Conservation (phyloP, 2,113 vertebrate species). For the Esox niger region DNA sequence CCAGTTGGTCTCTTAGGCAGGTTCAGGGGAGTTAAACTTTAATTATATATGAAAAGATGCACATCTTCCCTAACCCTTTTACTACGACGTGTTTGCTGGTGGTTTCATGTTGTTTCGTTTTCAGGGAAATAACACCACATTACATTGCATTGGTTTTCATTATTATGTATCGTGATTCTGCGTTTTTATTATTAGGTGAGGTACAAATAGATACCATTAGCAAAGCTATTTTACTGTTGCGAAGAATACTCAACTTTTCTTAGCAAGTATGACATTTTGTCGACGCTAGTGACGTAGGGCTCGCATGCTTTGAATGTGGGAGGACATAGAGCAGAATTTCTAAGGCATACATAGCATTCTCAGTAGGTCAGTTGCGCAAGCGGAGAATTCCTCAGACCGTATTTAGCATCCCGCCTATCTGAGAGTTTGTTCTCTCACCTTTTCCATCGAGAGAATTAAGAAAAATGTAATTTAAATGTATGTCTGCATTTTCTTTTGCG, state of each 20-base stretch:
- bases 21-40: too few species aligned
- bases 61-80: too few species aligned
- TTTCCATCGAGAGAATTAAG: constrained; percentile 15
- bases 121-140: too few species aligned
- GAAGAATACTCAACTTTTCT: not conserved
- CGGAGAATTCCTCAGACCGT: constrained; percentile 42
- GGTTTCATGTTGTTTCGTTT: too few species aligned
- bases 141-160: too few species aligned
- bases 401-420: constrained; percentile 3
- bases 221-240: not conserved
- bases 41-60: too few species aligned
- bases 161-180: too few species aligned
- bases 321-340: constrained; percentile 39
- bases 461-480: constrained; percentile 35
- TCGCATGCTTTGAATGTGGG: constrained; percentile 30
- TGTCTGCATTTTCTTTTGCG: constrained; percentile 40
- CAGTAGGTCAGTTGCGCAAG: constrained; percentile 60
- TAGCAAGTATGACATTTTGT: not conserved
- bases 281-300: constrained; percentile 41
- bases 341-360: constrained; percentile 38
- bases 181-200: too few species aligned
- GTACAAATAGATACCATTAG: too few species aligned
- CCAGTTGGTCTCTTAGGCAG: too few species aligned
- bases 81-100: too few species aligned
- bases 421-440: constrained; percentile 16